Evolutionary conservation across 2,113 vertebrate genomes (phyloP).

Genomic region (Poeciliopsis turrubarensis): DNA sequence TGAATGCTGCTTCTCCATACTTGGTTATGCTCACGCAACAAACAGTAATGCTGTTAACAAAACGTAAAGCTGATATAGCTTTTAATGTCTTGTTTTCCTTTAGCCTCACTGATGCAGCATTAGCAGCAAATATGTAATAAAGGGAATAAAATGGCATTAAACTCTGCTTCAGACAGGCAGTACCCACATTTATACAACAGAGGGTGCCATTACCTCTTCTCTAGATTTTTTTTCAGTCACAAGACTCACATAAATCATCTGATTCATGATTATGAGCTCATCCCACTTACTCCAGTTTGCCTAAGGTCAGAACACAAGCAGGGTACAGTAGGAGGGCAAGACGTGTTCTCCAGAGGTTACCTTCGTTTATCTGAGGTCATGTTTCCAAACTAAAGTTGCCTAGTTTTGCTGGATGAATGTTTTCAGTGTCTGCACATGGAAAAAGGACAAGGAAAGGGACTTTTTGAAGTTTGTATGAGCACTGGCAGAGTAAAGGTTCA

Average conservation of each 20-base stretch:
- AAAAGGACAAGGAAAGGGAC: background rate
- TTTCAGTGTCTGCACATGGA: background rate
- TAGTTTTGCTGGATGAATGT: no score
- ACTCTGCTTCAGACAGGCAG: constrained; percentile 13
- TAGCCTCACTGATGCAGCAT: background rate
- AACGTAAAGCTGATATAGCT: background rate
- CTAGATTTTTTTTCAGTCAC: background rate
- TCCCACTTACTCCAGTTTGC: constrained; percentile 28
- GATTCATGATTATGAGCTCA: constrained; percentile 5
- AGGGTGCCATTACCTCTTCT: constrained; percentile 14
- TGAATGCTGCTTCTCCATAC: no score
- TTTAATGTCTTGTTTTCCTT: background rate
- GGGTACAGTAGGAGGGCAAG: background rate
- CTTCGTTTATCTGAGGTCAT: constrained; percentile 19
- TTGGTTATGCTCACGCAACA: no score
- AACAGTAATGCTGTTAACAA: no score
- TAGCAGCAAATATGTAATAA: background rate
- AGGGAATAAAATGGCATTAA: background rate
- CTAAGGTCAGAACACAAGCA: constrained; percentile 6
- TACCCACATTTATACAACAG: constrained; percentile 30
- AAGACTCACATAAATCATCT: background rate
- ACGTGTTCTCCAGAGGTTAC: constrained; percentile 16
- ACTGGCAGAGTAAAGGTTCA: background rate
- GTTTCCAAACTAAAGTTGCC: background rate
- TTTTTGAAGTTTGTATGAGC: background rate